These are phyloP conservation scores for Megaceryle torquata DNA, from an alignment of 2,113 vertebrate genomes.

Conservation along the genomic window DNA sequence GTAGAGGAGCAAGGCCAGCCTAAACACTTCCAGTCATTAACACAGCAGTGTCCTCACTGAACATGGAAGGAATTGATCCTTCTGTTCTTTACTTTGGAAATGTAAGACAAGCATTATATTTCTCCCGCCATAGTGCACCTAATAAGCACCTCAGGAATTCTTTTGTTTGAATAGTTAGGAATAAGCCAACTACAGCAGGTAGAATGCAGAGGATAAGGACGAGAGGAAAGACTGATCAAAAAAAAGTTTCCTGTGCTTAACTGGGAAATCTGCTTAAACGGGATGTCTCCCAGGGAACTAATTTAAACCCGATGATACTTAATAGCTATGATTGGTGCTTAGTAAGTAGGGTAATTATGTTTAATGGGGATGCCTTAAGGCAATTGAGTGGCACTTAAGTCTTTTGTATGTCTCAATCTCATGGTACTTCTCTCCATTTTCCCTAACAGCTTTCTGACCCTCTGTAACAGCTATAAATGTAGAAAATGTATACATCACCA, in stretches of 20 bases:
- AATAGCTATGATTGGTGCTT: conserved; percentile 70
- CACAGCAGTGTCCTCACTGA: background rate
- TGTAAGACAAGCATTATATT: background rate
- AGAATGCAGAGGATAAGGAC: conserved; percentile 6
- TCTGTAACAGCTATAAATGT: conserved; percentile 35
- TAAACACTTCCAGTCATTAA: background rate
- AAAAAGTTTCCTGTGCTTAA: conserved; percentile 61
- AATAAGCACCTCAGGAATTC: background rate
- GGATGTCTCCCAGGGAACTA: conserved; percentile 70
- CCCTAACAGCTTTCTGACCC: conserved; percentile 55
- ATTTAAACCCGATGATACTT: conserved; percentile 70
- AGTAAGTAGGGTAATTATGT: conserved; percentile 70
- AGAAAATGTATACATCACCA: conserved; percentile 38
- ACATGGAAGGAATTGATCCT: background rate
- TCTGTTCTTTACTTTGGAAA: background rate
- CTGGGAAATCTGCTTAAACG: conserved; percentile 55
- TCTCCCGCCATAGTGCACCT: background rate
- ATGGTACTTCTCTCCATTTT: conserved; percentile 62
- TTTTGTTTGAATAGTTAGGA: background rate
- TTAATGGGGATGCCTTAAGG: conserved; percentile 69
- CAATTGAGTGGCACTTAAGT: conserved; percentile 62
- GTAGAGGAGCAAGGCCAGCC: background rate
- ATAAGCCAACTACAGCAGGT: background rate
- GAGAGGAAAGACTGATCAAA: conserved; percentile 22
- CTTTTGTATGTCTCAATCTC: conserved; percentile 64